phyloP scores from a whole-genome alignment of 92 coral and sea anemone genomes.

The Zoanthus solanderi region DNA sequence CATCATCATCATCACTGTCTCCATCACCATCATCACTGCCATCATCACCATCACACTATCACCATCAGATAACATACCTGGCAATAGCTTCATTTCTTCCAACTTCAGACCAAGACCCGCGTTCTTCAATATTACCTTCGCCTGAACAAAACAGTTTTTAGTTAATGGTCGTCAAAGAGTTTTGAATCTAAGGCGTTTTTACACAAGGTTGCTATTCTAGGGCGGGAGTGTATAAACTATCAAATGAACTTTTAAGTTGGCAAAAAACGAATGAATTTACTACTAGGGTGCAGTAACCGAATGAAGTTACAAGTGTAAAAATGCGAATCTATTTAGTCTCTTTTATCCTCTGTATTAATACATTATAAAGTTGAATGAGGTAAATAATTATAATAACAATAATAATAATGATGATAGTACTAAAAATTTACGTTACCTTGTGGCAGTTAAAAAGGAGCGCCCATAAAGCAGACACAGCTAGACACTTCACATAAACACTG shows the following conservation, averaged over 20 bases:
- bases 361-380: no score
- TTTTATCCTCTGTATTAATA: no score
- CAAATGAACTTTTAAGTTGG: no score
- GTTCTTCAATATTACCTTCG: slow-evolving; percentile 32
- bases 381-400: no score
- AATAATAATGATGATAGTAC: no score
- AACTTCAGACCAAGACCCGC: slow-evolving; percentile 28
- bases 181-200: background rate
- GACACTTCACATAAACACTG: slow-evolving; percentile 70
- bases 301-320: no score
- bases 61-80: background rate
- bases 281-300: no score
- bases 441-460: slow-evolving; percentile 86
- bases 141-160: background rate
- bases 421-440: slow-evolving; percentile 65
- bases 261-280: no score
- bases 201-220: no score
- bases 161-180: background rate
- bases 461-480: slow-evolving; percentile 90
- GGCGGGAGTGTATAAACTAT: no score
- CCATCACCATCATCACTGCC: background rate
- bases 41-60: background rate
- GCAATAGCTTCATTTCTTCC: slow-evolving; percentile 27
- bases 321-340: no score
- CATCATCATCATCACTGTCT: no score